Base-by-base conservation (phyloP, 30 jellyfish, hydroid and myxozoan genomes). In the Catostylus mosaicus region DNA sequence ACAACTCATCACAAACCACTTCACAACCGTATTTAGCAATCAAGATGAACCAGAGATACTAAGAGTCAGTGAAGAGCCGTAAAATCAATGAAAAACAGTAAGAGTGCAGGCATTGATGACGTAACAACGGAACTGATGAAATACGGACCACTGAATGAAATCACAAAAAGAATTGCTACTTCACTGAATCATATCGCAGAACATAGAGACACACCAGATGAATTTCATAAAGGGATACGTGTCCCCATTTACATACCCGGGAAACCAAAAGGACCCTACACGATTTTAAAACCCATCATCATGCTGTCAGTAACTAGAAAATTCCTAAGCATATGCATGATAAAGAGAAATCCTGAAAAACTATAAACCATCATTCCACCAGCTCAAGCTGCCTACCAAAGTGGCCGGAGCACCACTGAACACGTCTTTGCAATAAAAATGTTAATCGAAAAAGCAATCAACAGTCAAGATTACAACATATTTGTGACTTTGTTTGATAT, bases 1-100 rank as follows among this genome's bases (percentile, higher is more conserved):
- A n/a, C n/a, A n/a, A n/a, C n/a, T n/a, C n/a, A n/a, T n/a, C n/a
- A n/a, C n/a, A n/a, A n/a, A n/a, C n/a, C n/a, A 46, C 60, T 46
- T 46, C 60, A 46, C 60, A 46, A 46, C 11, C 60, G 60, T 46
- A 9, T 46, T 46, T 46, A 46, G 19, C 60, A 46, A 46, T 9
- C 60, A 46, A 46, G 60, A 46, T 46, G 60, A 46, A 46, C 60
- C 60, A 46, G 60, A 46, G 60, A 46, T 46, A 46, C 60, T 19
- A 19, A 46, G 60, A 46, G 60, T 46, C 60, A 46, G 19, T 19
- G 19, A 46, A 9, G 60, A 46, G 19, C 11, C 11, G 19, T 19
- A 46, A n/a, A n/a, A n/a, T n/a, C n/a, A n/a, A n/a, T n/a, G n/a
- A n/a, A n/a, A n/a, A n/a, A n/a, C n/a, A n/a, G 19, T 46, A 46